These are phyloP conservation scores for Florisuga fusca DNA, from an alignment of 2,797 vertebrate genomes.

Conservation along the genomic window DNA sequence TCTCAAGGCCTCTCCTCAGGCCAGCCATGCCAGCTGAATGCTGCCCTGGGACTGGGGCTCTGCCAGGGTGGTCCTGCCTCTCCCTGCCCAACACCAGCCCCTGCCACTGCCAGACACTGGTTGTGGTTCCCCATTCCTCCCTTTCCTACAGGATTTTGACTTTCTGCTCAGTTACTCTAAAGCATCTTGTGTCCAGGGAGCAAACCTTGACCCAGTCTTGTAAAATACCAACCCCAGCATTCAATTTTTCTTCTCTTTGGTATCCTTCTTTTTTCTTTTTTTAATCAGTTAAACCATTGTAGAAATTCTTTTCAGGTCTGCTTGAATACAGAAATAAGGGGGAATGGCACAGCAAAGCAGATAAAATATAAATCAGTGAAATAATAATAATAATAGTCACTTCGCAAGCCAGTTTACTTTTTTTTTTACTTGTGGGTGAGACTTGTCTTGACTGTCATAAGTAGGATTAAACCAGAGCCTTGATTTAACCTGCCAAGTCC, in stretches of 20 bases:
- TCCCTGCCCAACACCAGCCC: background rate
- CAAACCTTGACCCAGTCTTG: background rate
- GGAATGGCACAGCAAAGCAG: background rate
- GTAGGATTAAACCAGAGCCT: slow-evolving; percentile 11
- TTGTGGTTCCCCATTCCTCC: background rate
- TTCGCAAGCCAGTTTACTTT: background rate
- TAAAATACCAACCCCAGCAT: background rate
- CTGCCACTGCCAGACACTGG: rapidly evolving
- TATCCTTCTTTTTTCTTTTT: background rate
- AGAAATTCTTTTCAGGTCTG: background rate
- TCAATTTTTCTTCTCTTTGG: background rate
- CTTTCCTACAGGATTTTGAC: background rate
- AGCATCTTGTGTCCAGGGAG: background rate
- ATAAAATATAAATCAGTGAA: background rate
- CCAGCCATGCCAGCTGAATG: background rate
- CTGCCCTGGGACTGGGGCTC: background rate
- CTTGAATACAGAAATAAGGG: background rate
- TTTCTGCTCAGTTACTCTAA: background rate
- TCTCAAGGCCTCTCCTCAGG: slow-evolving; percentile 45
- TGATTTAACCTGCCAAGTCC: background rate
- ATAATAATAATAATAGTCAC: slow-evolving; percentile 27
- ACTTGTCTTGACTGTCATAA: background rate
- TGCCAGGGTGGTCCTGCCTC: background rate
- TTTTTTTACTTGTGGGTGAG: background rate
- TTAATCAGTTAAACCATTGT: background rate